These are phyloP conservation scores for Falco rusticolus DNA, from an alignment of 2,797 vertebrate genomes.

Conservation along the genomic window DNA sequence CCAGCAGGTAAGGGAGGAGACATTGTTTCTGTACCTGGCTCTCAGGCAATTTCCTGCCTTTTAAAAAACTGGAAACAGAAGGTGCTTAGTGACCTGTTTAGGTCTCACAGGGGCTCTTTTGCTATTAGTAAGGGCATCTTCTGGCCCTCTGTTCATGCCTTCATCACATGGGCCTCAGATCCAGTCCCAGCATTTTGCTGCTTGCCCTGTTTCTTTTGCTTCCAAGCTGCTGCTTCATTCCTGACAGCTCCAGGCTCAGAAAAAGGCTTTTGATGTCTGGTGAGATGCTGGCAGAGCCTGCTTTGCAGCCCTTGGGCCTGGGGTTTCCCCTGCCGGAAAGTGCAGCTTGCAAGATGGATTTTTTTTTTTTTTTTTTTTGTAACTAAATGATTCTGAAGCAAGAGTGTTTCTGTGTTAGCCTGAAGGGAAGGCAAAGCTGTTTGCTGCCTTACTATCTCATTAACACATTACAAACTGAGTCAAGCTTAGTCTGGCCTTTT, in stretches of 20 bases:
- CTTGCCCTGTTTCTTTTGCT: background rate
- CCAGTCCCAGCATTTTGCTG: background rate
- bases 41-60: background rate
- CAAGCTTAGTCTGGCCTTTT: background rate
- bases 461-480: background rate
- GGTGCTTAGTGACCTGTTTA: background rate
- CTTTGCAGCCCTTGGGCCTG: background rate
- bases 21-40: background rate
- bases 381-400: background rate
- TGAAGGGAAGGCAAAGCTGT: conserved; percentile 23
- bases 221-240: background rate
- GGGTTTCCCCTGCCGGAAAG: conserved; percentile 18
- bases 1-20: background rate
- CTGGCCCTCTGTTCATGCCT: background rate
- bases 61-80: background rate
- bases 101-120: background rate
- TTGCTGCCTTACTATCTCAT: background rate
- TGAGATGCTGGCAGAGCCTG: conserved; percentile 15
- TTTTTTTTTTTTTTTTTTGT: background rate
- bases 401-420: conserved; percentile 19
- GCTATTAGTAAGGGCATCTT: background rate
- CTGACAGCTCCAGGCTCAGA: conserved; percentile 5
- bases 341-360: background rate
- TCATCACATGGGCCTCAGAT: background rate
- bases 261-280: conserved; percentile 39